Percentiles rank a stretch among this genome's conserved stretches.
phyloP scores from a whole-genome alignment of 2,797 vertebrate genomes.

The Sebastes taczanowskii region DNA sequence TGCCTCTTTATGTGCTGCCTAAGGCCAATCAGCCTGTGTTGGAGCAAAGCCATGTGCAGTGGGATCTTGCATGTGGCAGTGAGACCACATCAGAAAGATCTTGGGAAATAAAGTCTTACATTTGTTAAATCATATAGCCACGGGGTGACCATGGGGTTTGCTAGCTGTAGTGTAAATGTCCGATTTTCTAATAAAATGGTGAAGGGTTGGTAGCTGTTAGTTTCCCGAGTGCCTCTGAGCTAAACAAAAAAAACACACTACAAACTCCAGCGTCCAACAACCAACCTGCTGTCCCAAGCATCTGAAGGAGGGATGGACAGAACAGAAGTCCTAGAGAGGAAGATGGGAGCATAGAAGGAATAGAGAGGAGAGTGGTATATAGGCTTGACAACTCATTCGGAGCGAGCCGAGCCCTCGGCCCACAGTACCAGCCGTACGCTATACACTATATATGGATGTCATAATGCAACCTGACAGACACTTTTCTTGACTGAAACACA shows the following conservation, averaged over 20 bases:
- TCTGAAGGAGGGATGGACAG: slow-evolving; percentile 32
- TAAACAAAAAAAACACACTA: neutral
- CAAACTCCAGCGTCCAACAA: slow-evolving; percentile 17
- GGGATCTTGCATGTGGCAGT: neutral
- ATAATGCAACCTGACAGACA: neutral
- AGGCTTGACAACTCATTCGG: neutral
- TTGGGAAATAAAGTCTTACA: neutral
- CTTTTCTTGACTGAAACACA: neutral
- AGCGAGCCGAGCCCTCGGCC: neutral
- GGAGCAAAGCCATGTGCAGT: neutral
- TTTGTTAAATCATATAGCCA: neutral
- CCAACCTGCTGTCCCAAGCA: slow-evolving; percentile 60
- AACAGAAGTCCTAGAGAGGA: slow-evolving; percentile 65
- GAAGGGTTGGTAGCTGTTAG: neutral
- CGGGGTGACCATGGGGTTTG: neutral
- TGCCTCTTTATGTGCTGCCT: neutral
- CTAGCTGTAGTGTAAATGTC: neutral
- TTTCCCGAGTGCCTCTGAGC: slow-evolving; percentile 45
- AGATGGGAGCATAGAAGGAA: slow-evolving; percentile 6
- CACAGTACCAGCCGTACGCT: neutral
- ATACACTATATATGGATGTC: neutral
- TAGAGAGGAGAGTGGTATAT: neutral
- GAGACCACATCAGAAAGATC: neutral
- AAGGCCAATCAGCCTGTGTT: neutral
- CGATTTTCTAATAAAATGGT: too few relatives aligned